Evolutionary conservation across 2,888 invertebrate species (phyloP).

Genomic region (Synergus laeviventris): DNA sequence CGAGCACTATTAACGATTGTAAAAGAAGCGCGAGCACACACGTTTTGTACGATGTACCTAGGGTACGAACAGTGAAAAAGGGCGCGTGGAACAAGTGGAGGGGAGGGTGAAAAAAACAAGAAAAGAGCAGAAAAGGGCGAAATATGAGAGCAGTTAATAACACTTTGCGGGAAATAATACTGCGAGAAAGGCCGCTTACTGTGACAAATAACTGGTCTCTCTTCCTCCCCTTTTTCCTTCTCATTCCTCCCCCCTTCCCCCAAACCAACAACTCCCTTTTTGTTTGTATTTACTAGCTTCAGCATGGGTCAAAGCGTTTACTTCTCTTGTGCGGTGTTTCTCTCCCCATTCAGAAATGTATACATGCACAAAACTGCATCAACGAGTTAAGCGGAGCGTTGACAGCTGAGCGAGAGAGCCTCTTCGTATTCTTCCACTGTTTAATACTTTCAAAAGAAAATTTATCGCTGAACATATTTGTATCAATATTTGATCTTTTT

Average conservation of each 20-base stretch:
- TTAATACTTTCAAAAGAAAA: not conserved
- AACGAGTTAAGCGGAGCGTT: not conserved
- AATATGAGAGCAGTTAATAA: constrained; percentile 76
- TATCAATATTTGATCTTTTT: not conserved
- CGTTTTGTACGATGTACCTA: constrained; percentile 47
- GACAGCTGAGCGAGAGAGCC: not conserved
- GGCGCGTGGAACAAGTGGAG: constrained; percentile 40
- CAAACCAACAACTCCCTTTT: not conserved
- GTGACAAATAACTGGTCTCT: constrained; percentile 74
- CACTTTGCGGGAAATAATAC: constrained; percentile 76
- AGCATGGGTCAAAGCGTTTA: constrained; percentile 13
- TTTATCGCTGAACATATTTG: not conserved
- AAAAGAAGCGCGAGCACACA: constrained; percentile 56
- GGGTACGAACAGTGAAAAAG: constrained; percentile 42
- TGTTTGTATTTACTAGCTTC: constrained; percentile 26
- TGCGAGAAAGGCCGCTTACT: constrained; percentile 75
- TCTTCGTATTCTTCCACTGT: not conserved
- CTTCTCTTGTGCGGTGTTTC: not conserved
- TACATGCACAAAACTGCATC: constrained; percentile 18
- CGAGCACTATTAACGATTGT: constrained; percentile 74
- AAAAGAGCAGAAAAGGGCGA: constrained; percentile 71
- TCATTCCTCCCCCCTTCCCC: not conserved
- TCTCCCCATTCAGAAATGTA: not conserved
- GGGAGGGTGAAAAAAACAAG: constrained; percentile 56
- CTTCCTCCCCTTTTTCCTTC: constrained; percentile 55